Percentiles rank a stretch among this genome's conserved stretches.
Conservation (phyloP, 2,888 invertebrate species). For the Hanleya hanleyi region DNA sequence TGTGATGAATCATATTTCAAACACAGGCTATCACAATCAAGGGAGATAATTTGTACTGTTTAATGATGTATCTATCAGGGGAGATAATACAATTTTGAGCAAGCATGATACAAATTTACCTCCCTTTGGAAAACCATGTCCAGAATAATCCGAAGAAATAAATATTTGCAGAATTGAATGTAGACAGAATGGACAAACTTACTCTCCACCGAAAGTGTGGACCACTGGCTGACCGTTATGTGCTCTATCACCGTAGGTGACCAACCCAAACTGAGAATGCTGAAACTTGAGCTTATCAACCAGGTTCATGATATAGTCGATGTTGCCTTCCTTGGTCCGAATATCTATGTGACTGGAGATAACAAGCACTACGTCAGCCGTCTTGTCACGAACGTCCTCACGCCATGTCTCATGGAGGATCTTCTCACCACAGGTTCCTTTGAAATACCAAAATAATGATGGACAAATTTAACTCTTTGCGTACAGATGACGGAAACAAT, state of each 20-base stretch:
- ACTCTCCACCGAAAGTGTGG: conserved; percentile 2
- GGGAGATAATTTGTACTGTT: no score
- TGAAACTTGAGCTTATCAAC: neutral
- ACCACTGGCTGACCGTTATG: neutral
- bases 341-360: neutral
- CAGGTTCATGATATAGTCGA: neutral
- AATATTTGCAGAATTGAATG: no score
- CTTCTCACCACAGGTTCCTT: neutral
- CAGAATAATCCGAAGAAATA: no score
- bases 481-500: no score
- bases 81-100: no score
- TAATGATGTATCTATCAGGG: no score
- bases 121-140: no score
- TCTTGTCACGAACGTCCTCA: neutral
- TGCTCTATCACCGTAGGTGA: neutral
- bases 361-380: conserved; percentile 12
- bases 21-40: no score
- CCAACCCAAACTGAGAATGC: neutral
- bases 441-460: neutral
- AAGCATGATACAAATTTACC: no score
- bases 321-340: neutral
- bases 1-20: no score
- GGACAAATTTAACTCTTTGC: neutral
- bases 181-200: no score
- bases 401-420: neutral